Base-by-base conservation (phyloP, 2,113 vertebrate genomes). In the Beaufortia kweichowensis region DNA sequence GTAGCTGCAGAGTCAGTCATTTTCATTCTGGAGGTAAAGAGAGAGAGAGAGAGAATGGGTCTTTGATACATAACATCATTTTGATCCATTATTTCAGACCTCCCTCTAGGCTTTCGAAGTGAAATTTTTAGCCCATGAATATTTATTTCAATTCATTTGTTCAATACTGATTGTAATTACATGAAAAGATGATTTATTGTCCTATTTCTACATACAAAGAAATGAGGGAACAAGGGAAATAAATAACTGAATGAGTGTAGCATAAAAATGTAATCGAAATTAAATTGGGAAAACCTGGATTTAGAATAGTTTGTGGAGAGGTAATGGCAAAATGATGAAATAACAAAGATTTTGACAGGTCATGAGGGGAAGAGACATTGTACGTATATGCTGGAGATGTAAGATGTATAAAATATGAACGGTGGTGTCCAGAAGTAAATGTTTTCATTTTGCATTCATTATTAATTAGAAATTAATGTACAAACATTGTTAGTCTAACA, bases 151-250 rank as follows among this genome's bases (percentile, higher is more conserved):
- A 85, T 90, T 89, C 80, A 88, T 91, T 91, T 89, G 89, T 89
- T 83, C 85, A 88, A 87, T 90, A 86, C 90, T 91, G 88, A 91
- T 92, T 90, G 87, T 91, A 92, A 92, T 90, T 91, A 90, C 86
- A 92, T 86, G 88, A 84, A 91, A 87, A 89, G 86, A 88, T 85
- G 84, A 92, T 91, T 91, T 90, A 90, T 90, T 88, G 86, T 87
- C 86, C 89, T 83, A 91, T 86, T 86, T 83, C 81, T 81, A 82
- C 75, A 85, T 88, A n/a, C 48, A 9, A 21, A 53, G 48, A 53
- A 85, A 69, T 83, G 75, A 48, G 85, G 84, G 57, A 76, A 79
- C 63, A 15, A 78, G 26, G 46, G 78, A 87, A 82, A 86, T 86
- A 85, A 78, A 82, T 83, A 77, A 88, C 89, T 87, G 75, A 85